These are phyloP conservation scores for Bellardia bayeri DNA, from an alignment of 2,888 invertebrate species.

Conservation along the genomic window DNA sequence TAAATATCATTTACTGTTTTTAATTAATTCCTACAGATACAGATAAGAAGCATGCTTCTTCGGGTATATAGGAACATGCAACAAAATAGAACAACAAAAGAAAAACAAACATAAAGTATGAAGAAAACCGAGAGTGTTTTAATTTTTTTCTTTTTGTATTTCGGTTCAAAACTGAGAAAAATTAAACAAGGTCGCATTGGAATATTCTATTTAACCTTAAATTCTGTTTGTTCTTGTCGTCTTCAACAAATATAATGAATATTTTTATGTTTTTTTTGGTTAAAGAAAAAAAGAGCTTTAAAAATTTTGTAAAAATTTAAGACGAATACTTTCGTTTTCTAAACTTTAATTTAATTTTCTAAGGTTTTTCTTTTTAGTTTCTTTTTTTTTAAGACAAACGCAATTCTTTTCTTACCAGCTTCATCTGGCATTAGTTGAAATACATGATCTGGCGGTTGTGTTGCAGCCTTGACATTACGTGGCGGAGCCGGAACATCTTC, in stretches of 20 bases:
- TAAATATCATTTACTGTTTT: slow-evolving; percentile 71
- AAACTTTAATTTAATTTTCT: slow-evolving; percentile 37
- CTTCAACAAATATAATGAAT: slow-evolving; percentile 4
- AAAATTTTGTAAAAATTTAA: slow-evolving; percentile 42
- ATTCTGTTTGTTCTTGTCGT: slow-evolving; percentile 41
- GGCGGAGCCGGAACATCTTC: slow-evolving; percentile 84
- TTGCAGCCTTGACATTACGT: slow-evolving; percentile 85
- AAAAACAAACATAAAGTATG: slow-evolving; percentile 48
- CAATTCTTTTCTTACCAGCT: slow-evolving; percentile 86
- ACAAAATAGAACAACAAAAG: slow-evolving; percentile 54
- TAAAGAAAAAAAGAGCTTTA: slow-evolving; percentile 62
- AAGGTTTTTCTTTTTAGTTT: slow-evolving; percentile 31
- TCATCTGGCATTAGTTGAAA: slow-evolving; percentile 89
- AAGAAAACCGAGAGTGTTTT: slow-evolving; percentile 43
- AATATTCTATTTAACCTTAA: slow-evolving; percentile 6
- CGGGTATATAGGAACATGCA: slow-evolving; percentile 66
- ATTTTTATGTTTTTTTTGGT: neutral
- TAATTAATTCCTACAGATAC: slow-evolving; percentile 69
- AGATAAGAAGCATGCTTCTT: slow-evolving; percentile 70
- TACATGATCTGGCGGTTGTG: slow-evolving; percentile 88
- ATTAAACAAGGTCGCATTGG: slow-evolving; percentile 54
- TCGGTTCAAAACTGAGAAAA: neutral
- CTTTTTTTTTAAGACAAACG: neutral
- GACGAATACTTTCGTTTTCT: neutral
- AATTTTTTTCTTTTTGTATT: slow-evolving; percentile 9